These are phyloP conservation scores for Micromys minutus DNA, from an alignment of 2,113 vertebrate genomes.

Conservation along the genomic window DNA sequence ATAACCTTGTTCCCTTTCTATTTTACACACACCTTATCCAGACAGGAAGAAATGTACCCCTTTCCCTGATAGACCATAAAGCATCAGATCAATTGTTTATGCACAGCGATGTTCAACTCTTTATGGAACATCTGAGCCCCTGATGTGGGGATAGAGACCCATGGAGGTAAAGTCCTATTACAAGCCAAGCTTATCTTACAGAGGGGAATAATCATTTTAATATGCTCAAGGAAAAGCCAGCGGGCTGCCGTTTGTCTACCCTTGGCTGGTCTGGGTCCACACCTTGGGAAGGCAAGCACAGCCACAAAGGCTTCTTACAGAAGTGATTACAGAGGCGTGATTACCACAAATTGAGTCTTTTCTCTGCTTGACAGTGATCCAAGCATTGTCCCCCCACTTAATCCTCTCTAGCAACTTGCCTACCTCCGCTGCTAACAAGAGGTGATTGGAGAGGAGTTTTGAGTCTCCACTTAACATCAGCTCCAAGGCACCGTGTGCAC, in stretches of 20 bases:
- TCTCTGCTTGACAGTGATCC: conserved; percentile 89
- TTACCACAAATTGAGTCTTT: conserved; percentile 88
- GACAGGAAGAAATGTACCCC: conserved; percentile 41
- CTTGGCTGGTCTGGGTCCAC: conserved; percentile 49
- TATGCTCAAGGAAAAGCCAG: neutral
- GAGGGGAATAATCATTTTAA: neutral
- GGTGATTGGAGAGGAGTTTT: conserved; percentile 86
- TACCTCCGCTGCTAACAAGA: conserved; percentile 86
- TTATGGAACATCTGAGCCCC: neutral
- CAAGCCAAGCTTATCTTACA: conserved; percentile 5
- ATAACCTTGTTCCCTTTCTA: conserved; percentile 61
- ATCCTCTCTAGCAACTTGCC: conserved; percentile 88
- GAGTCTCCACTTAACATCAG: conserved; percentile 80
- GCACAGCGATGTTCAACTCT: conserved; percentile 48
- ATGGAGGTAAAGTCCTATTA: neutral
- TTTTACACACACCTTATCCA: conserved; percentile 47
- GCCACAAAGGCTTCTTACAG: conserved; percentile 81
- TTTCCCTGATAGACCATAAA: neutral
- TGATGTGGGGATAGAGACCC: neutral
- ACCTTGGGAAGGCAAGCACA: conserved; percentile 63
- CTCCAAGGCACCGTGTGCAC: conserved; percentile 80
- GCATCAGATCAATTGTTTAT: neutral
- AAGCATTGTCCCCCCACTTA: conserved; percentile 87
- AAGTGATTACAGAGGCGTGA: conserved; percentile 87
- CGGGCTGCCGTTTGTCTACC: neutral